phyloP scores from a whole-genome alignment of 1,140 invertebrate genomes.

The Pinna nobilis region DNA sequence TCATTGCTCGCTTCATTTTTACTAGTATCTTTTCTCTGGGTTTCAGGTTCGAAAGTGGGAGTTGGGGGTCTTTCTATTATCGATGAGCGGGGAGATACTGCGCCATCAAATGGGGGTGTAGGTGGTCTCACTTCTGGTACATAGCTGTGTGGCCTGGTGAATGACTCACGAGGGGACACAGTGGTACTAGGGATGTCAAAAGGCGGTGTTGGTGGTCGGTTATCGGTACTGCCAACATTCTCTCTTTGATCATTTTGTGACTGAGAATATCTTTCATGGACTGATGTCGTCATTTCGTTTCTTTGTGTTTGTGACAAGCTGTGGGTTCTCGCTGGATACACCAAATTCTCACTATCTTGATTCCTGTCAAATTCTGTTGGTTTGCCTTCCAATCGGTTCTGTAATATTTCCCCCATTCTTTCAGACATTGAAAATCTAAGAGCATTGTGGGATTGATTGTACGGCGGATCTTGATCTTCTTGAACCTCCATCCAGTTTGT shows the following conservation, averaged over 20 bases:
- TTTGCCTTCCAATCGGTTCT: slow-evolving; percentile 12
- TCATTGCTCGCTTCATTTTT: slow-evolving; percentile 6
- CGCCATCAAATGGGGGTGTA: slow-evolving; percentile 34
- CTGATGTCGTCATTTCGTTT: not conserved
- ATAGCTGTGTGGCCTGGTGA: not conserved
- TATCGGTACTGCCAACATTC: slow-evolving; percentile 2
- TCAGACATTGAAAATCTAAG: slow-evolving; percentile 25
- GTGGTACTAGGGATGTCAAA: slow-evolving; percentile 31
- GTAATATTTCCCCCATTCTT: slow-evolving; percentile 25
- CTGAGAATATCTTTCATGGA: not conserved
- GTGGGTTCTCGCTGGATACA: slow-evolving; percentile 26
- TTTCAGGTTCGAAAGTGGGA: slow-evolving; percentile 11
- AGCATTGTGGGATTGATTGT: not conserved
- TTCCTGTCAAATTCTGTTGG: slow-evolving; percentile 24
- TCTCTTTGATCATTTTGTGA: not conserved
- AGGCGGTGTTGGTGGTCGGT: slow-evolving; percentile 30
- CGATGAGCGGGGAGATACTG: slow-evolving; percentile 10
- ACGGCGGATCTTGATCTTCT: not conserved
- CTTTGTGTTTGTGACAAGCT: slow-evolving; percentile 18
- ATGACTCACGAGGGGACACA: slow-evolving; percentile 15
- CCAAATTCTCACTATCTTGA: not conserved
- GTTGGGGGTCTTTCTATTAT: slow-evolving; percentile 11
- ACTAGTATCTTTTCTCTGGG: not conserved
- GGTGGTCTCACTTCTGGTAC: not conserved
- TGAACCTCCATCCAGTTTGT: not conserved